Percentiles rank a stretch among this genome's conserved stretches.
Conservation (phyloP, 2,797 vertebrate species). For the Scyliorhinus canicula region DNA sequence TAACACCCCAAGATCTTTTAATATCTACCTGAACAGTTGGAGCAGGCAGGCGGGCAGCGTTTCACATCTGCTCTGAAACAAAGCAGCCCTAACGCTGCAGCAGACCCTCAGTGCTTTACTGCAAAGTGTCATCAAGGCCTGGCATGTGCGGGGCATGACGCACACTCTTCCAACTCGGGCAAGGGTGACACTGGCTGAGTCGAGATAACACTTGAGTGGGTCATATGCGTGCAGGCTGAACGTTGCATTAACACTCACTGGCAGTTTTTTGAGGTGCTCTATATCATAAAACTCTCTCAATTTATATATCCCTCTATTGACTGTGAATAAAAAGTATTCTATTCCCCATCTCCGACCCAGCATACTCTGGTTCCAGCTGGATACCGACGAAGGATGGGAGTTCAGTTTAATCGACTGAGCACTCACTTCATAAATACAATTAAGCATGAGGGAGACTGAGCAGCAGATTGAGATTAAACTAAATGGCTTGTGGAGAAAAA, state of each 20-base stretch:
- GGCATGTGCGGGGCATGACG: background rate
- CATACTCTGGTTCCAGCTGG: background rate
- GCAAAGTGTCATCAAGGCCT: background rate
- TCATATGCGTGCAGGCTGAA: background rate
- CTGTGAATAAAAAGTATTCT: background rate
- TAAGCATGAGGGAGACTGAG: background rate
- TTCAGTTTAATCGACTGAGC: background rate
- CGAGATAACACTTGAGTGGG: background rate
- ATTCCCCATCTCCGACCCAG: background rate
- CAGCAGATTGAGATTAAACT: background rate
- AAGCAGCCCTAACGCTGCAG: background rate
- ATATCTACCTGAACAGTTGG: background rate
- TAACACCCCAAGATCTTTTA: background rate
- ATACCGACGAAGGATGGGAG: background rate
- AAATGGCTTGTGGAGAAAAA: background rate
- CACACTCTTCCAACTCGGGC: background rate
- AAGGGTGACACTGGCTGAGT: background rate
- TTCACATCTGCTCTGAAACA: background rate
- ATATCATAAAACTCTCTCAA: background rate
- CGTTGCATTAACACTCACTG: background rate
- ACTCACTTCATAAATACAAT: background rate
- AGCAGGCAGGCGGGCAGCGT: background rate
- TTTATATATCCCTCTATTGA: background rate
- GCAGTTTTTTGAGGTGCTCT: background rate
- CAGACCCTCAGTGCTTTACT: background rate